phyloP scores from a whole-genome alignment of 2,797 vertebrate genomes.

The Orestias chungarensis region DNA sequence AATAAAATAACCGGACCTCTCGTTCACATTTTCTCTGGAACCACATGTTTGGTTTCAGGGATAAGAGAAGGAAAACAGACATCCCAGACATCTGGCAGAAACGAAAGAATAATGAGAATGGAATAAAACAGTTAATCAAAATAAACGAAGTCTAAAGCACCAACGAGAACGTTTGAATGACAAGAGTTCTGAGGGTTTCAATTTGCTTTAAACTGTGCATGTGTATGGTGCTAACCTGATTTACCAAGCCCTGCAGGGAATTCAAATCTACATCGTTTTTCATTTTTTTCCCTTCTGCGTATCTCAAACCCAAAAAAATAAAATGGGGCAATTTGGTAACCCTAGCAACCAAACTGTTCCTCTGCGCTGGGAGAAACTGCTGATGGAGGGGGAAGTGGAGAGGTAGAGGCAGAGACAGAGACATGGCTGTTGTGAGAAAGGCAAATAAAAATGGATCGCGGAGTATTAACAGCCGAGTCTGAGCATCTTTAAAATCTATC shows the following conservation, averaged over 20 bases:
- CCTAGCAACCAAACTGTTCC: conserved; percentile 76
- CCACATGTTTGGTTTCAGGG: background rate
- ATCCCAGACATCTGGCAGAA: conserved; percentile 37
- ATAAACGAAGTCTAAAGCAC: conserved; percentile 16
- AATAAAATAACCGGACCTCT: background rate
- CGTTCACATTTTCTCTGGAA: conserved; percentile 19
- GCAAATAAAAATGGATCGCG: conserved; percentile 22
- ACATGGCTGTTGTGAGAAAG: conserved; percentile 38
- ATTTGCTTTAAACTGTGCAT: conserved; percentile 28
- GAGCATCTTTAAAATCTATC: conserved; percentile 33
- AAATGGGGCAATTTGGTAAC: conserved; percentile 79
- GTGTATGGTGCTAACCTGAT: conserved; percentile 62
- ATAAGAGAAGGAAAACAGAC: conserved; percentile 42
- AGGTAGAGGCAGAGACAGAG: conserved; percentile 22
- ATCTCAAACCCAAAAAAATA: conserved; percentile 72
- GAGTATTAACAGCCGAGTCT: conserved; percentile 15
- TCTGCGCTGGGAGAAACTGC: conserved; percentile 64
- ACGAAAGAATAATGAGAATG: conserved; percentile 33
- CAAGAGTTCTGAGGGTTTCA: conserved; percentile 28
- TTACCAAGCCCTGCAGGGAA: conserved; percentile 67
- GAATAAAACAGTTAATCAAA: conserved; percentile 8
- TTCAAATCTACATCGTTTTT: conserved; percentile 73
- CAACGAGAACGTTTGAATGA: conserved; percentile 6
- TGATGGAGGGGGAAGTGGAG: conserved; percentile 60
- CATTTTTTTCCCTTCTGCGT: conserved; percentile 63